These are phyloP conservation scores for Burhinus bistriatus DNA, from an alignment of 2,113 vertebrate genomes.

Conservation along the genomic window DNA sequence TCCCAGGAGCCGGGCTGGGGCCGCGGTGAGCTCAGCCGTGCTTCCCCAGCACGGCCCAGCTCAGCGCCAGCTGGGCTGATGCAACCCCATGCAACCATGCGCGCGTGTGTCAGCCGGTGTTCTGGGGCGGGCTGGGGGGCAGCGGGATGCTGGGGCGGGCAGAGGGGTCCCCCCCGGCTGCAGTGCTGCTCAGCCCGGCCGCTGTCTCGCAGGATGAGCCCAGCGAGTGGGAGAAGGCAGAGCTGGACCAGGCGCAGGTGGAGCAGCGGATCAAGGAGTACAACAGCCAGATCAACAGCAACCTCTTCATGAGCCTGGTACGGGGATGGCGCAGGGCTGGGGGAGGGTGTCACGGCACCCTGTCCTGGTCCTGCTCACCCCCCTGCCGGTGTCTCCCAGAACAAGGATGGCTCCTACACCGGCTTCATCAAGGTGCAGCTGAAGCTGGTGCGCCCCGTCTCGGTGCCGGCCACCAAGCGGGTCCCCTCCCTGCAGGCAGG, in stretches of 20 bases:
- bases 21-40: neutral
- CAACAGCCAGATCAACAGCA: slow-evolving; percentile 92
- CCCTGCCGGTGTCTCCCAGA: slow-evolving; percentile 64
- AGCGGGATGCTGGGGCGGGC: neutral
- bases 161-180: fast-evolving
- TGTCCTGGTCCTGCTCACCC: neutral
- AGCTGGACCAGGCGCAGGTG: slow-evolving; percentile 81
- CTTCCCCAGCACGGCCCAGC: neutral
- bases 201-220: slow-evolving; percentile 83
- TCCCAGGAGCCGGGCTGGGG: neutral
- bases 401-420: slow-evolving; percentile 90
- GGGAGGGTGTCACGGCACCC: fast-evolving
- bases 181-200: neutral
- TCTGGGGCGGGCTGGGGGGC: neutral
- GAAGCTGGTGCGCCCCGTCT: slow-evolving; percentile 88
- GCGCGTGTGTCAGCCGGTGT: neutral
- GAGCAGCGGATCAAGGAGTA: slow-evolving; percentile 92
- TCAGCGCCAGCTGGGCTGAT: neutral
- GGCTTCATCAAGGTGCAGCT: slow-evolving; percentile 98
- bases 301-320: slow-evolving; percentile 93
- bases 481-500: slow-evolving; percentile 66
- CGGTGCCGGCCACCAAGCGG: slow-evolving; percentile 82
- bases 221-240: slow-evolving; percentile 78
- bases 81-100: neutral
- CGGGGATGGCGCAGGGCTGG: slow-evolving; percentile 30